Conservation (phyloP, 2,888 invertebrate species). For the Cantharis rufa region DNA sequence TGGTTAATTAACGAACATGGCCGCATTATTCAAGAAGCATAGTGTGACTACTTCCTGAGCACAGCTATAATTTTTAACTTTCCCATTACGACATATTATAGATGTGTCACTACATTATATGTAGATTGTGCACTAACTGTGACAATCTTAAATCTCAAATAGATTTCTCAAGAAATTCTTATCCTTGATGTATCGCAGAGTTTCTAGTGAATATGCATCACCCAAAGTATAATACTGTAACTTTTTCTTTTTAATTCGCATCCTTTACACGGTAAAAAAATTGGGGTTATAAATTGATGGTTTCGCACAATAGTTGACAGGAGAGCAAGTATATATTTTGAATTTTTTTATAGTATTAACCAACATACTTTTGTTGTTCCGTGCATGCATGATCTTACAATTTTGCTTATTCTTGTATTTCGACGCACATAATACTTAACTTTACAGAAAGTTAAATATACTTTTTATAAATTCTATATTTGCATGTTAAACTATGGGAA, state of each 20-base stretch:
- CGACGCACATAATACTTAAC: conserved; percentile 14
- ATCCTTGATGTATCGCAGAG: conserved; percentile 11
- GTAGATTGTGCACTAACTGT: conserved; percentile 56
- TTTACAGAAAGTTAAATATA: conserved; percentile 9
- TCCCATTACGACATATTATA: conserved; percentile 53
- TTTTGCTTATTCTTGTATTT: conserved; percentile 1
- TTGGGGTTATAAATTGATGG: conserved; percentile 16
- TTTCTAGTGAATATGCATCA: neutral
- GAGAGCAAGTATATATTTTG: neutral
- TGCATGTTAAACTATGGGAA: conserved; percentile 26
- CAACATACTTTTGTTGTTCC: conserved; percentile 11
- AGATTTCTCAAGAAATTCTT: conserved; percentile 31
- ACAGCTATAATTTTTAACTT: conserved; percentile 38
- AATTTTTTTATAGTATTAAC: neutral
- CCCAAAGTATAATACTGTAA: neutral
- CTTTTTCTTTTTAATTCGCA: neutral
- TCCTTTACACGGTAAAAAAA: conserved; percentile 2
- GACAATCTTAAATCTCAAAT: conserved; percentile 51
- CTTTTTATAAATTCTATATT: conserved; percentile 13
- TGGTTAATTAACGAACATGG: conserved; percentile 56
- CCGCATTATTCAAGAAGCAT: conserved; percentile 55
- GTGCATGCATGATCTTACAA: neutral
- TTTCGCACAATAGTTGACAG: conserved; percentile 2
- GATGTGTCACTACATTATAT: conserved; percentile 57
- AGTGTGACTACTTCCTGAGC: conserved; percentile 44